A percentile compares a stretch with the other conserved stretches of the same genome.
Evolutionary conservation across 2,797 vertebrate species (phyloP).

Genomic region (Parauchenoglanis punctatus): DNA sequence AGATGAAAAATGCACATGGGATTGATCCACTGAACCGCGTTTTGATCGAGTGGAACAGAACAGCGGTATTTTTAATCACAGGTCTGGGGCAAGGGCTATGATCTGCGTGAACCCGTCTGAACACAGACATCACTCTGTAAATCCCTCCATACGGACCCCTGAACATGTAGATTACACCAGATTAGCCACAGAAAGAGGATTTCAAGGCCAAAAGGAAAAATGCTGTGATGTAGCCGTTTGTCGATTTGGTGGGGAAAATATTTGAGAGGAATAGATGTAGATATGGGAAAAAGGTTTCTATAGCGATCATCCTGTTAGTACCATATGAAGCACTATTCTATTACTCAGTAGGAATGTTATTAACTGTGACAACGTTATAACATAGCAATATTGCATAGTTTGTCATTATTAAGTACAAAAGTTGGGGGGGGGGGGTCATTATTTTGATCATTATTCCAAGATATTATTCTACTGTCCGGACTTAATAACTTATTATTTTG

Average conservation of each 20-base stretch:
- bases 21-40: background rate
- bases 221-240: constrained; percentile 3
- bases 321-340: background rate
- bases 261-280: constrained; percentile 8
- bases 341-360: background rate
- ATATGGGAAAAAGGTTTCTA: constrained; percentile 25
- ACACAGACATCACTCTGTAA: constrained; percentile 12
- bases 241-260: constrained; percentile 16
- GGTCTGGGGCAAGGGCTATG: background rate
- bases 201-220: constrained; percentile 33
- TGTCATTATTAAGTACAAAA: background rate
- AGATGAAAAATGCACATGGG: background rate
- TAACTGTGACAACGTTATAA: background rate
- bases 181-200: constrained; percentile 51
- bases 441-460: background rate
- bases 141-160: constrained; percentile 32
- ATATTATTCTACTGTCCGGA: background rate
- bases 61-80: background rate
- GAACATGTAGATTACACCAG: constrained; percentile 54
- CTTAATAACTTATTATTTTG: background rate
- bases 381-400: background rate
- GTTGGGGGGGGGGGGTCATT: background rate
- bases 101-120: constrained; percentile 14
- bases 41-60: background rate
- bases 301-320: background rate